Evolutionary conservation across 2,888 invertebrate species (phyloP).

Genomic region (Plebejus argus): DNA sequence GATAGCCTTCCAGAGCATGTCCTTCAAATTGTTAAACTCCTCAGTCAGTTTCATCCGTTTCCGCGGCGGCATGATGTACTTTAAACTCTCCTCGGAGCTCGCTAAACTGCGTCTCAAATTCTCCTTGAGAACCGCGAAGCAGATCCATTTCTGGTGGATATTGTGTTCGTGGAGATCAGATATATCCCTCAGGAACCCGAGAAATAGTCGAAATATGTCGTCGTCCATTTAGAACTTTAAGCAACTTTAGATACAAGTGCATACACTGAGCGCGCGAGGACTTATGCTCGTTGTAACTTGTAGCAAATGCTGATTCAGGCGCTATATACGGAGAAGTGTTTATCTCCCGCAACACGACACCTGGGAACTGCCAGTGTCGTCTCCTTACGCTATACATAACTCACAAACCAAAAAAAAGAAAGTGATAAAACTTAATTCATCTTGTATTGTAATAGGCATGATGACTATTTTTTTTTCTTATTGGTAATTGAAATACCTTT

Average conservation of each 20-base stretch:
- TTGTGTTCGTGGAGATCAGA: slow-evolving; percentile 48
- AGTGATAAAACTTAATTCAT: no score
- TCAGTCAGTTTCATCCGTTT: slow-evolving; percentile 50
- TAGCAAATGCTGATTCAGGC: slow-evolving; percentile 52
- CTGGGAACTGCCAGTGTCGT: slow-evolving; percentile 47
- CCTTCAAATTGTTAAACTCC: slow-evolving; percentile 58
- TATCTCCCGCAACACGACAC: slow-evolving; percentile 61
- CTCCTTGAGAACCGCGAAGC: slow-evolving; percentile 57
- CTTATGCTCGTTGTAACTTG: slow-evolving; percentile 19
- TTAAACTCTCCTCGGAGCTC: slow-evolving; percentile 54
- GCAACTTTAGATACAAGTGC: slow-evolving; percentile 33
- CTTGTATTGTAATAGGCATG: no score
- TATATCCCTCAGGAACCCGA: slow-evolving; percentile 49
- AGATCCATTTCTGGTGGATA: slow-evolving; percentile 61
- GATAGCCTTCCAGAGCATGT: slow-evolving; percentile 61
- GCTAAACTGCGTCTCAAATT: slow-evolving; percentile 54
- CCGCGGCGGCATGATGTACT: slow-evolving; percentile 46
- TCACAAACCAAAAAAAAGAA: no score
- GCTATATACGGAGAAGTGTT: slow-evolving; percentile 59
- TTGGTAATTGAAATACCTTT: no score
- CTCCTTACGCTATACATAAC: no score
- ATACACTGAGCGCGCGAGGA: slow-evolving; percentile 33
- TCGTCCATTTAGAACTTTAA: slow-evolving; percentile 46
- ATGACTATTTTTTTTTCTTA: no score
- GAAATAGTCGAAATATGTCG: slow-evolving; percentile 46